Conservation (phyloP, 2,113 vertebrate genomes). For the Mesitornis unicolor region DNA sequence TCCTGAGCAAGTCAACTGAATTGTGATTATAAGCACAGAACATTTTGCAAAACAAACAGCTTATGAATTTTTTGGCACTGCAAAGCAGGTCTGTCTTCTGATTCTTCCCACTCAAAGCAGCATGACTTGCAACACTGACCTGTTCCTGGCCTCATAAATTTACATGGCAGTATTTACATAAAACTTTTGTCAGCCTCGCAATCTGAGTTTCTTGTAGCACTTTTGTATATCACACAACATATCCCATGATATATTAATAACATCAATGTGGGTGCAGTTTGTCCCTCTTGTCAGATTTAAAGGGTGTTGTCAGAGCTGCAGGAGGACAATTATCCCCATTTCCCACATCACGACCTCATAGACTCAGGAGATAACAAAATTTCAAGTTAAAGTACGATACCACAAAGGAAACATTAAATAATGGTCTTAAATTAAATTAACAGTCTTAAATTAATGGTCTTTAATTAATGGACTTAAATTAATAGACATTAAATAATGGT, state of each 20-base stretch:
- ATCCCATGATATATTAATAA: not conserved
- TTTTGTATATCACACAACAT: not conserved
- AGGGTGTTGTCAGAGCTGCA: not conserved
- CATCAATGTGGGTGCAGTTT: not conserved
- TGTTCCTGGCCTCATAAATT: not conserved
- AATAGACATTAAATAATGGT: not conserved
- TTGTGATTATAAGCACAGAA: not conserved
- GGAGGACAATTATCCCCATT: not conserved
- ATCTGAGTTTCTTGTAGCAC: not conserved
- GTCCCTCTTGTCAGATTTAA: not conserved
- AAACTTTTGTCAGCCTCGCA: not conserved
- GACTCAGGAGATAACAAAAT: not conserved
- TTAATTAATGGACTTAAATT: no score
- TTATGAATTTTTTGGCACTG: not conserved
- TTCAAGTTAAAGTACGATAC: not conserved
- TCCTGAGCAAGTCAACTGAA: not conserved
- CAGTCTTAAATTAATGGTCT: no score
- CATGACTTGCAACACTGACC: not conserved
- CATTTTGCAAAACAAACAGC: not conserved
- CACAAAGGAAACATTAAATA: not conserved
- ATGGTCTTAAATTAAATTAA: not conserved
- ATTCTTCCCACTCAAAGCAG: not conserved
- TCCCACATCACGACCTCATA: not conserved
- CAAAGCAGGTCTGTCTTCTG: not conserved
- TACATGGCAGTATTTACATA: not conserved